Conservation (phyloP, 2,888 invertebrate genomes). For the Geophilus truncorum region DNA sequence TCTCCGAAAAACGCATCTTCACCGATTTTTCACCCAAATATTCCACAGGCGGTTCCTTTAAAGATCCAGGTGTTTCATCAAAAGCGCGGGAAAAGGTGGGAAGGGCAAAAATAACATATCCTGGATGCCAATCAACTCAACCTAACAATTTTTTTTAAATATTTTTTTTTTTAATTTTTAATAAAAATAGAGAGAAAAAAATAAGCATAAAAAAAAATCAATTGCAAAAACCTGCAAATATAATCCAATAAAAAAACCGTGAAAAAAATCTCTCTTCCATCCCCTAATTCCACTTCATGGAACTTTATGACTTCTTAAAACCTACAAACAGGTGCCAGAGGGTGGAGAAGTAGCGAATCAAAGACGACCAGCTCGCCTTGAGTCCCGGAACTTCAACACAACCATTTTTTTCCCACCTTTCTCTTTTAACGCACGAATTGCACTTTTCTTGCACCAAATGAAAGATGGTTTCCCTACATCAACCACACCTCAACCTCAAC, state of each 20-base stretch:
- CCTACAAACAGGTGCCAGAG: constrained; percentile 13
- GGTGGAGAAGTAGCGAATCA: constrained; percentile 24
- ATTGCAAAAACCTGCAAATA: not conserved
- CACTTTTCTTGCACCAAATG: constrained; percentile 27
- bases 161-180: too few relatives aligned
- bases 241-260: not conserved
- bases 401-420: constrained; percentile 3
- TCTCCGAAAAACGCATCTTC: not conserved
- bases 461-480: constrained; percentile 24
- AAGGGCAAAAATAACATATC: constrained; percentile 27
- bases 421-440: constrained; percentile 7
- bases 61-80: constrained; percentile 21
- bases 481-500: constrained; percentile 21
- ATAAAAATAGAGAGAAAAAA: not conserved
- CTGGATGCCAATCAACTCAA: constrained; percentile 12
- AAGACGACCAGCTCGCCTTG: constrained; percentile 27
- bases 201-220: not conserved
- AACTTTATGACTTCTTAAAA: constrained; percentile 12
- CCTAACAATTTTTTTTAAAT: not conserved
- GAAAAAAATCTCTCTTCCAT: not conserved
- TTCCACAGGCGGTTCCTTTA: not conserved
- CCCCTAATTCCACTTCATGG: not conserved
- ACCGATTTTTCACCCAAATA: not conserved
- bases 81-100: constrained; percentile 27
- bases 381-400: constrained; percentile 18